Conservation (phyloP, 2,888 invertebrate species). For the Baccha elongata region DNA sequence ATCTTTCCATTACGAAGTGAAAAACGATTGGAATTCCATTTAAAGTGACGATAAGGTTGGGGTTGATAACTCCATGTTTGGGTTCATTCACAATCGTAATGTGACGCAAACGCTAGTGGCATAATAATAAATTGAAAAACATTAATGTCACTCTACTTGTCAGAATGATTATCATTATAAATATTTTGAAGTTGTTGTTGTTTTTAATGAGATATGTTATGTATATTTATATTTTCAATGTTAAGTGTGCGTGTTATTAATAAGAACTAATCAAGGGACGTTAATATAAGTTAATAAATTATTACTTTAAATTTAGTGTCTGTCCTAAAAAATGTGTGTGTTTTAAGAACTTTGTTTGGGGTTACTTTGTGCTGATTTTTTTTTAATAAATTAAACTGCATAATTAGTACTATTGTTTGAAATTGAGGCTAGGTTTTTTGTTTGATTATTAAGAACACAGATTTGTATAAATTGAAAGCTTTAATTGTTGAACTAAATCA, state of each 20-base stretch:
- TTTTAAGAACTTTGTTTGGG: conserved; percentile 8
- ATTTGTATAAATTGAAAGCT: not conserved
- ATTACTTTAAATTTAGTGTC: no score
- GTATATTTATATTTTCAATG: not conserved
- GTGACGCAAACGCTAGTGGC: conserved; percentile 28
- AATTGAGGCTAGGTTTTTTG: conserved; percentile 18
- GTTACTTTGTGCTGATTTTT: conserved; percentile 2
- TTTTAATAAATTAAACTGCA: not conserved
- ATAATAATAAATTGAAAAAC: not conserved
- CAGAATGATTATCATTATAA: not conserved
- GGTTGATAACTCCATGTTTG: conserved; percentile 49
- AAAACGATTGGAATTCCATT: conserved; percentile 29
- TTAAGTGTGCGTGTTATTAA: conserved; percentile 21
- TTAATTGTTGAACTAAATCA: conserved; percentile 18
- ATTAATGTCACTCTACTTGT: conserved; percentile 37
- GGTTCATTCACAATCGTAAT: conserved; percentile 21
- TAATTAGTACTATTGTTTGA: not conserved
- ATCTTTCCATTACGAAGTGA: not conserved
- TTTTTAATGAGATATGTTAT: not conserved
- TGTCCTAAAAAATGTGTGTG: no score
- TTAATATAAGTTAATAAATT: no score
- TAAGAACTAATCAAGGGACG: not conserved
- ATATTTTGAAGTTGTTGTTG: conserved; percentile 3
- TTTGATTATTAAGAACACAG: conserved; percentile 3
- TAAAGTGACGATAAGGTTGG: conserved; percentile 31